Base-by-base conservation (phyloP, 2,797 vertebrate species). In the Bryconaethiops microstoma region DNA sequence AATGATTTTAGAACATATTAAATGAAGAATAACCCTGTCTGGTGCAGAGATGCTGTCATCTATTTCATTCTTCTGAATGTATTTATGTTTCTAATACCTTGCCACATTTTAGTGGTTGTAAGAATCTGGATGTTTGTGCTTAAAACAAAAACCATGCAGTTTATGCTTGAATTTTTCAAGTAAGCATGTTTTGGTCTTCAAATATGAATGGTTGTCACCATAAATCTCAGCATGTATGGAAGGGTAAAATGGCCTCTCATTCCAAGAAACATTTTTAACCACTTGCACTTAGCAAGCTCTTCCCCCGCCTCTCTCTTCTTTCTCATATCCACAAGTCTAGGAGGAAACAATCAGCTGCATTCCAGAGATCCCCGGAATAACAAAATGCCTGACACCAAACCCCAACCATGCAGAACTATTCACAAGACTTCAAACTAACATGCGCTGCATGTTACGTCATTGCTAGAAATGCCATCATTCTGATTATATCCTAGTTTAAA, bases 161-260 rank as follows among this genome's bases (percentile, higher is more conserved):
- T 92, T 91, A 87, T 93, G 87, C 85, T 93, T 91, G 86, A 83
- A 87, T 90, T 90, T 90, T 83, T 90, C 79, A 87, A 86, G 69
- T 90, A 86, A 89, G 79, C 90, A 86, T n/a, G 19, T 87, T 88
- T 88, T 54, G 39, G 80, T 83, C 87, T 91, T 86, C 89, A 91
- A 92, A 91, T 87, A 91, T 91, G 88, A 93, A 90, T 84, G 67
- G 89, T 90, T 92, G 92, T 93, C 90, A 92, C 88, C 90, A 90
- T 93, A 91, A 93, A 92, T 91, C 85, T 79, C 35, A 73, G 86
- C 85, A 90, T 88, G 84, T 90, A 91, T 82, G 88, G 83, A 86
- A 87, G 80, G 85, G 87, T 91, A 91, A 94, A 92, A 89, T 79
- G 65, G 75, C 81, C 60, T 85, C 76, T 85, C 77, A 82, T 87